These are phyloP conservation scores for Rotaria magnacalcarata DNA, from an alignment of 2,888 invertebrate genomes.

Conservation along the genomic window DNA sequence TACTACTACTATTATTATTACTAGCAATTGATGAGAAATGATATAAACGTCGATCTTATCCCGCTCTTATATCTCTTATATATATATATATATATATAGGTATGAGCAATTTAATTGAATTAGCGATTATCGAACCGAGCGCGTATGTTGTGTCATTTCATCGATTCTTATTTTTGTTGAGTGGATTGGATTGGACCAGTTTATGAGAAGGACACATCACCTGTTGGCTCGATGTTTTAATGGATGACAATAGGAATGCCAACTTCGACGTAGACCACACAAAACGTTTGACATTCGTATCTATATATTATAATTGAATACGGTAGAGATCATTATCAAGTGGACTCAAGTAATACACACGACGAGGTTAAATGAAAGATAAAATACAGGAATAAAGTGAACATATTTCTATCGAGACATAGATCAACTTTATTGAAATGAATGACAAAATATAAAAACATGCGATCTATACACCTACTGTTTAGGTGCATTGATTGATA, in stretches of 20 bases:
- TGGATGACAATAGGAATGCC: neutral
- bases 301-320: neutral
- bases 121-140: neutral
- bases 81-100: neutral
- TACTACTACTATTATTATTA: neutral
- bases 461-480: neutral
- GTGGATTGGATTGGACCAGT: neutral
- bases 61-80: too few species aligned
- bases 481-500: neutral
- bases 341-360: neutral
- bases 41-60: neutral
- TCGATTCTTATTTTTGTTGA: neutral
- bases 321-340: neutral
- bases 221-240: neutral
- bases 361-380: neutral
- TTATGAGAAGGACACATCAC: neutral
- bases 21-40: neutral
- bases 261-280: neutral
- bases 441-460: neutral
- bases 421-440: neutral
- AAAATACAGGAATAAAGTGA: neutral
- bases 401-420: neutral
- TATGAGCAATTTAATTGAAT: neutral
- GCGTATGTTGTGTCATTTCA: neutral
- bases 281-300: neutral